Evolutionary conservation across 30 jellyfish, hydroid and myxozoan genomes (phyloP).

Genomic region (Turritopsis dohrnii): DNA sequence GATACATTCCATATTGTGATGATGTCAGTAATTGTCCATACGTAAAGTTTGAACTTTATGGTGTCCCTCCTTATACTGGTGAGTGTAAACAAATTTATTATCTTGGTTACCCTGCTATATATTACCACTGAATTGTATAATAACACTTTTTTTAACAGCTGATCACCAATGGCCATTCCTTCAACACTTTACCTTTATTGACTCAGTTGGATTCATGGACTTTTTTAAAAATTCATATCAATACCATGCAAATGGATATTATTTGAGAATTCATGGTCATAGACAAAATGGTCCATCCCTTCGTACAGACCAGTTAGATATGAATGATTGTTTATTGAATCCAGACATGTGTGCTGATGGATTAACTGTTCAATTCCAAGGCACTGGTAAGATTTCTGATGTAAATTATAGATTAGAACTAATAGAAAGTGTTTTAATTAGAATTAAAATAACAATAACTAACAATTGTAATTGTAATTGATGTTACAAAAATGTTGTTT

Average conservation of each 20-base stretch:
- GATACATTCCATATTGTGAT: neutral
- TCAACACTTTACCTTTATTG: neutral
- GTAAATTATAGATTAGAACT: no score
- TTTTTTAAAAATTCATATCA: neutral
- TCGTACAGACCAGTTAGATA: neutral
- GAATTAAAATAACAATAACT: no score
- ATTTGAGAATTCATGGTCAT: neutral
- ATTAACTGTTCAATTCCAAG: neutral
- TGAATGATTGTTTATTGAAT: conserved; percentile 12
- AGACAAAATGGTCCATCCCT: neutral
- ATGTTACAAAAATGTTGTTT: no score
- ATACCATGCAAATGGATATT: neutral
- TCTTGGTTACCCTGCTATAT: no score
- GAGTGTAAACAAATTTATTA: neutral
- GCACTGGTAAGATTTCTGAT: neutral
- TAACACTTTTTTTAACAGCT: neutral
- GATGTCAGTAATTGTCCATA: neutral
- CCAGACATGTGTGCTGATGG: conserved; percentile 15
- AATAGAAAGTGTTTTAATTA: no score
- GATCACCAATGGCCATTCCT: neutral
- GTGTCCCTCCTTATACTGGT: neutral
- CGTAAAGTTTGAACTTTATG: neutral
- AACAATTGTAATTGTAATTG: no score
- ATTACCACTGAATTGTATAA: no score
- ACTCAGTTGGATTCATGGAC: neutral